Evolutionary conservation across 1,140 invertebrate genomes (phyloP).

Genomic region (Subanguina moxae): DNA sequence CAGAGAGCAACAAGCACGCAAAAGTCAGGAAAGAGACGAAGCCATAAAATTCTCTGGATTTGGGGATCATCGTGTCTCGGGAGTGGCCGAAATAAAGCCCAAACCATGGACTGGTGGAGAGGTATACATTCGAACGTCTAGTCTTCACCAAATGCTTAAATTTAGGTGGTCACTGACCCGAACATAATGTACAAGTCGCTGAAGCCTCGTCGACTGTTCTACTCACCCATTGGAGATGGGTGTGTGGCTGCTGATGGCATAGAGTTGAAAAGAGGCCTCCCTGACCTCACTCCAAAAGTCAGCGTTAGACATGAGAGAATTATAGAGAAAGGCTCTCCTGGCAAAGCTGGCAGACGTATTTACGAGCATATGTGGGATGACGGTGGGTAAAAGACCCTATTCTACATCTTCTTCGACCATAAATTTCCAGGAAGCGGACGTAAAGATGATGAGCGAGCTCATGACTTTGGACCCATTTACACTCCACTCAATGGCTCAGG

Average conservation of each 20-base stretch:
- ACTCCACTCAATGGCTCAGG: neutral
- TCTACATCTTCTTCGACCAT: neutral
- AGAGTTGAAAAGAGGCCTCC: conserved; percentile 52
- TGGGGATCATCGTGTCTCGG: conserved; percentile 56
- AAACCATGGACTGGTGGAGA: conserved; percentile 55
- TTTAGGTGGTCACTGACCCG: conserved; percentile 47
- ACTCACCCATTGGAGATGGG: conserved; percentile 58
- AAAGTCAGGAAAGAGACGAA: conserved; percentile 38
- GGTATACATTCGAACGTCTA: conserved; percentile 10
- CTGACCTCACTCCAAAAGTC: conserved; percentile 49
- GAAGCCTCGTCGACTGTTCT: conserved; percentile 51
- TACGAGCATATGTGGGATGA: conserved; percentile 39
- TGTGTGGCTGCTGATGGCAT: conserved; percentile 53
- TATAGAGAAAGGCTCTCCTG: conserved; percentile 42
- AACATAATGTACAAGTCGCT: conserved; percentile 44
- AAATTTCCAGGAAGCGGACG: neutral
- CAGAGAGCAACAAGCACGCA: conserved; percentile 16
- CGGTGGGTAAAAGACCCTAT: neutral
- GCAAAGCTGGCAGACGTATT: conserved; percentile 32
- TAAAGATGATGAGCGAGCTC: neutral
- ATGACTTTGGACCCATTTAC: neutral
- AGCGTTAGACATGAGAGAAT: conserved; percentile 35
- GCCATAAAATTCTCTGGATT: conserved; percentile 50
- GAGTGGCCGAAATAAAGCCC: conserved; percentile 47
- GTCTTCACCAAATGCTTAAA: neutral